A percentile compares a stretch with the other conserved stretches of the same genome.
Evolutionary conservation across 1,140 invertebrate genomes (phyloP).

Genomic region (Octopus sinensis): DNA sequence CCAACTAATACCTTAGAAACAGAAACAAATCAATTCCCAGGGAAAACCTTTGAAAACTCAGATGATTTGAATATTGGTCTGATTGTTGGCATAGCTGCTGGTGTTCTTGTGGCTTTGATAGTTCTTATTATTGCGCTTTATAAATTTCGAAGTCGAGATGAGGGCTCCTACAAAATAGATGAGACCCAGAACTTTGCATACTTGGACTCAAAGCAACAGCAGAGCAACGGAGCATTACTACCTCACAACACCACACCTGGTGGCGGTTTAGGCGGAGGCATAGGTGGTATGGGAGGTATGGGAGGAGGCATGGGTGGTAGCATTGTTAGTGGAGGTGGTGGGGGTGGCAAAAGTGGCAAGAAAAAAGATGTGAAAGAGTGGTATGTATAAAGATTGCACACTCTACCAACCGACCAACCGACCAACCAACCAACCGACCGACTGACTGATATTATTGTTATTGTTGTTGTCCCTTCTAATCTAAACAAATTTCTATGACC

Average conservation of each 20-base stretch:
- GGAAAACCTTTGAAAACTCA: background rate
- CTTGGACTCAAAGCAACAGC: slow-evolving; percentile 46
- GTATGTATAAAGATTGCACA: slow-evolving; percentile 71
- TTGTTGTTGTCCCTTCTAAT: background rate
- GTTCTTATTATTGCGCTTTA: slow-evolving; percentile 85
- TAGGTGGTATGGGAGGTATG: slow-evolving; percentile 65
- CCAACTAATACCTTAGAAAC: background rate
- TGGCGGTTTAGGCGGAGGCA: slow-evolving; percentile 69
- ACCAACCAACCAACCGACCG: no score
- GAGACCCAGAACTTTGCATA: slow-evolving; percentile 65
- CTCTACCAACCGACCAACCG: background rate
- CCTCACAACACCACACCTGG: slow-evolving; percentile 48
- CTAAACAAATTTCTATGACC: background rate
- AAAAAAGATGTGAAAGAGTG: slow-evolving; percentile 90
- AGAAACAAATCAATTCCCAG: background rate
- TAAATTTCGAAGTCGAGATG: slow-evolving; percentile 81
- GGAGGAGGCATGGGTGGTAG: slow-evolving; percentile 56
- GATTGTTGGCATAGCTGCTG: slow-evolving; percentile 85
- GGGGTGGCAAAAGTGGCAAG: slow-evolving; percentile 65
- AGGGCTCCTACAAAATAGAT: slow-evolving; percentile 86
- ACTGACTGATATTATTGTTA: background rate
- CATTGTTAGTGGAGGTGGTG: slow-evolving; percentile 55
- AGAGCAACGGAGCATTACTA: slow-evolving; percentile 52
- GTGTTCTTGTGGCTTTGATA: slow-evolving; percentile 85
- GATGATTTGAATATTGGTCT: slow-evolving; percentile 56